These are phyloP conservation scores for Falco rusticolus DNA, from an alignment of 2,797 vertebrate species.

Conservation along the genomic window DNA sequence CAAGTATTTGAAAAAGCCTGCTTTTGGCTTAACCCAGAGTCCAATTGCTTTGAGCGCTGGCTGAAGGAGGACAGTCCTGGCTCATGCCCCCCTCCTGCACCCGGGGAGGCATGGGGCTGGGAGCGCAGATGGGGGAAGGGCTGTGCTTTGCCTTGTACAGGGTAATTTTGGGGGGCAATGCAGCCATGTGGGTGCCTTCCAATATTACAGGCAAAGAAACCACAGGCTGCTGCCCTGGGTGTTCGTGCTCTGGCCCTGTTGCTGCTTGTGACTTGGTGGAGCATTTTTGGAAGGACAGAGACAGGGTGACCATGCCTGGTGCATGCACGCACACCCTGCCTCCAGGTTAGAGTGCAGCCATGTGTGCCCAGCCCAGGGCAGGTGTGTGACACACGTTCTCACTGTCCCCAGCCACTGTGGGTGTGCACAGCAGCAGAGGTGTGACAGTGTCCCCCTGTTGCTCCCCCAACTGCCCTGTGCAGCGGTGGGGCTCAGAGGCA, in stretches of 20 bases:
- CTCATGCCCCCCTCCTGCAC: background rate
- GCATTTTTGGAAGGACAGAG: background rate
- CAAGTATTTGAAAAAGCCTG: background rate
- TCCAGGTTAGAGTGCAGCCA: fast-evolving
- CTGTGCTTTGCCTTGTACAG: background rate
- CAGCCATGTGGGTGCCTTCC: background rate
- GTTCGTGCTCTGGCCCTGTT: background rate
- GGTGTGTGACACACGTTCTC: fast-evolving
- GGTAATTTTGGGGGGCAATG: background rate
- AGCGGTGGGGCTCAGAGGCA: background rate
- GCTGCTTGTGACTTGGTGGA: background rate
- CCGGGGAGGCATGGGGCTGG: fast-evolving
- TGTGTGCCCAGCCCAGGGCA: background rate
- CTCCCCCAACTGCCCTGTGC: too few relatives aligned
- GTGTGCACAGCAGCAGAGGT: fast-evolving
- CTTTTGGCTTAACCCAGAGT: fast-evolving
- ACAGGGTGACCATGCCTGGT: too few relatives aligned
- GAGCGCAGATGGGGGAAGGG: background rate
- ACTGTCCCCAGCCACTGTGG: fast-evolving
- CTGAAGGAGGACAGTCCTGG: background rate
- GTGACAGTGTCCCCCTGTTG: fast-evolving
- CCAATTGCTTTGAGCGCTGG: background rate
- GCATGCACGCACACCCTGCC: background rate
- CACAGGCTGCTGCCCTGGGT: background rate
- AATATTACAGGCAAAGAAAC: background rate